Base-by-base conservation (phyloP, 2,797 vertebrate genomes). In the Sciurus carolinensis region DNA sequence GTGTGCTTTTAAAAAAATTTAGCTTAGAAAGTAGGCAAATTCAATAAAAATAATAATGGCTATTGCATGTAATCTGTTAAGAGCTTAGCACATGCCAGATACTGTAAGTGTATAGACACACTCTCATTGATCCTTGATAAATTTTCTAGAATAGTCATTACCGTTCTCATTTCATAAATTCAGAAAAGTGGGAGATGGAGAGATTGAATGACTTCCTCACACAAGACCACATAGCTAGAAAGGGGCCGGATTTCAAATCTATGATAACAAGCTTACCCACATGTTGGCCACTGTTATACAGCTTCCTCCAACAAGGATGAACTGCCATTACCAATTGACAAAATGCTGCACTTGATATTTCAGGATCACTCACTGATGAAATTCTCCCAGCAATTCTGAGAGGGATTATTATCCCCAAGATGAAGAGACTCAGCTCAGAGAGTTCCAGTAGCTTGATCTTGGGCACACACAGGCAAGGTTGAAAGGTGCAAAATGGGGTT, bases 41-140 rank as follows among this genome's bases (percentile, higher is more conserved):
- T 88, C 66, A 88, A 87, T 47, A 87, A 76, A 94, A 88, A 71
- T 26, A 72, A 72, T 79, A 69, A 81, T 59, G 54, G 20, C 28
- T 57, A 7, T 64, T 47, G 67, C n/a, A 52, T 59, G 12, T 54
- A 69, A 88, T 44, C 39, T 52, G 12, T 62, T 67, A 84, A 69
- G 30, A 77, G 57, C 33, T 39, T 44, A 66, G 59, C 30, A 57
- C 5, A 24, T 47, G 17, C 20, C 66, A 86, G 75, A 42, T 62
- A 52, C 24, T 50, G 4, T 47, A 42, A 71, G 7, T 14, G 0
- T 44, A 67, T 4, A 77, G 4, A 44, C 36, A 66, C 15, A 85
- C 12, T 10, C 7, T 28, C 36, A 59, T 44, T 59, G 50, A 69
- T 33, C 42, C 18, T 86, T 39, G 80, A 24, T 67, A 44, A 64